A percentile compares a stretch with the other conserved stretches of the same genome.
These are phyloP conservation scores for Pelmatolapia mariae DNA, from an alignment of 2,113 vertebrate species.

Conservation along the genomic window DNA sequence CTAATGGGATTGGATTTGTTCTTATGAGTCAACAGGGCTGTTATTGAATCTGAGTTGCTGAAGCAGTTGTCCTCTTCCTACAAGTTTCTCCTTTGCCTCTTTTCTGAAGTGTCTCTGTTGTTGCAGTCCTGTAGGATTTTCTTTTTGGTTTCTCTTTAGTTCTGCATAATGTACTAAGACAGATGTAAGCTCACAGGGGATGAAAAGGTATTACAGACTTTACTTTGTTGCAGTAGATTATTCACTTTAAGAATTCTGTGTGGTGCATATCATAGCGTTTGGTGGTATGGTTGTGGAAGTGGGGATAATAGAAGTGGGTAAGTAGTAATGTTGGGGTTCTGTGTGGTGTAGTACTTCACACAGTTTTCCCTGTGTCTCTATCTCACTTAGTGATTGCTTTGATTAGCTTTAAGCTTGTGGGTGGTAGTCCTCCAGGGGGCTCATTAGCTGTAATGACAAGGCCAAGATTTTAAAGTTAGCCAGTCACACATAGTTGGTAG, in stretches of 20 bases:
- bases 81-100: conserved; percentile 15
- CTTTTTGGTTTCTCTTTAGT: background rate
- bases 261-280: background rate
- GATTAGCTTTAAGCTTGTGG: conserved; percentile 47
- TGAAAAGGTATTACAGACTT: conserved; percentile 13
- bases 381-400: conserved; percentile 45
- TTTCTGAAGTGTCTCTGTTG: background rate
- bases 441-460: conserved; percentile 62
- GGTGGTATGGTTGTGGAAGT: background rate
- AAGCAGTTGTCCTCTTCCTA: conserved; percentile 19
- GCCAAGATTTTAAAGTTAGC: conserved; percentile 42
- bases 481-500: conserved; percentile 21
- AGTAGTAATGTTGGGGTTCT: background rate
- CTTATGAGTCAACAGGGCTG: conserved; percentile 54
- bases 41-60: conserved; percentile 43
- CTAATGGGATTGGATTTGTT: conserved; percentile 65
- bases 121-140: background rate
- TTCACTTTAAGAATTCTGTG: background rate
- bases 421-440: conserved; percentile 54
- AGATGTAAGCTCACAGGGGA: conserved; percentile 9
- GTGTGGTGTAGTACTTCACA: background rate
- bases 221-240: conserved; percentile 26
- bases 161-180: conserved; percentile 12
- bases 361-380: conserved; percentile 20
- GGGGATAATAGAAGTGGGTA: background rate